A percentile compares a stretch with the other conserved stretches of the same genome.
phyloP scores from a whole-genome alignment of 2,797 vertebrate genomes.

The Sternotherus odoratus region DNA sequence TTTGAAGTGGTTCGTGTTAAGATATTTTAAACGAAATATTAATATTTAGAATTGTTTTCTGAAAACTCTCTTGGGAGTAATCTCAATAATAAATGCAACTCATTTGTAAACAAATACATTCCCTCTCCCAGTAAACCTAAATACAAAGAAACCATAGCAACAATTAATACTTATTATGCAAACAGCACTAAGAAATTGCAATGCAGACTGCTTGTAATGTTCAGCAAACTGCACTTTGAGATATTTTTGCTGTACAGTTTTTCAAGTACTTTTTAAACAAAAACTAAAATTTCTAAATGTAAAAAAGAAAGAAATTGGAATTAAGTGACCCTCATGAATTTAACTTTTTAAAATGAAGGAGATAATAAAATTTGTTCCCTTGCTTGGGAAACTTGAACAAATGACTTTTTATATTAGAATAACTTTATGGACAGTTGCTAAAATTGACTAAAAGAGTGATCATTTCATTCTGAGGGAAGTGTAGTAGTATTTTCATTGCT shows the following conservation, averaged over 20 bases:
- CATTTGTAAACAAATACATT: slow-evolving; percentile 67
- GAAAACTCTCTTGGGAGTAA: slow-evolving; percentile 67
- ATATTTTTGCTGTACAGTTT: background rate
- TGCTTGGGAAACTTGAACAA: background rate
- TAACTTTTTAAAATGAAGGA: background rate
- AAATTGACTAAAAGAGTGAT: background rate
- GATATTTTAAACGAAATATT: slow-evolving; percentile 78
- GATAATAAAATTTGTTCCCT: background rate
- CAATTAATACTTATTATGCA: slow-evolving; percentile 9
- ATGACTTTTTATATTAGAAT: background rate
- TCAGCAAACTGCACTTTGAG: background rate
- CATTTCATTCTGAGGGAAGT: background rate
- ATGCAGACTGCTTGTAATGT: background rate
- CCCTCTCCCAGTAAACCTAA: slow-evolving; percentile 52
- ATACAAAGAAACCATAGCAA: slow-evolving; percentile 14
- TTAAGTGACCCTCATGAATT: slow-evolving; percentile 4
- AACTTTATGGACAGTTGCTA: background rate
- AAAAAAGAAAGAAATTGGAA: background rate
- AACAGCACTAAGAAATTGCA: background rate
- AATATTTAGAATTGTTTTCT: slow-evolving; percentile 76
- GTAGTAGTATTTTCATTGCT: slow-evolving; percentile 4
- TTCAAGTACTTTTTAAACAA: background rate
- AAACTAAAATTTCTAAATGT: background rate
- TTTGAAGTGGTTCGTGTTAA: slow-evolving; percentile 75
- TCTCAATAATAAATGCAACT: slow-evolving; percentile 63